Evolutionary conservation across 2,888 invertebrate genomes (phyloP), one percentile per base, ranked within the genome.

Genomic region (Allygus modestus): DNA sequence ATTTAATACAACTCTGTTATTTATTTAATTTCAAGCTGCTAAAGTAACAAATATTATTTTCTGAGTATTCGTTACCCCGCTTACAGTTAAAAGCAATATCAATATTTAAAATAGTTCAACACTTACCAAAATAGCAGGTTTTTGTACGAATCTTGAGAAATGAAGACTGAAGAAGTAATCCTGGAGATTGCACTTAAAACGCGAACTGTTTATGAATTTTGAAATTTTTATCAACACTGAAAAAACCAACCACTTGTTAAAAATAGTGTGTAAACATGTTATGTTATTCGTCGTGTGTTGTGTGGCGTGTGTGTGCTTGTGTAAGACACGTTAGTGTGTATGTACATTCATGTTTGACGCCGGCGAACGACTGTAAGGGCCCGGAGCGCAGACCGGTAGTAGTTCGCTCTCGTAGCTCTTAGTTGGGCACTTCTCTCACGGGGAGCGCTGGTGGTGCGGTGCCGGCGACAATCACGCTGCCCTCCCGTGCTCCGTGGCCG

Each of bases 341-440:
- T 71, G 71, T 71, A 71, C 71, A 71, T 15, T 1, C 71, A 71
- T 71, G 71, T 71, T 71, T 20, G 71, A 41, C 23, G 71, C 41
- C 71, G 71, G 71, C 1, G 20, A 9, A 23, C 71, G 71, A 71
- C 71, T 71, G 71, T 1, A 4, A 41, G 20, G 20, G 11, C 7
- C 2, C 71, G 28, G 12, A 0, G 65, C 5, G 17, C 11, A 15
- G 15, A 28, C 65, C 4, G 65, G 15, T 65, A 65, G 65, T 65
- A 65, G 58, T 58, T 4, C 4, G 65, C 65, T 51, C 37, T 9
- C 37, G 37, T n/a, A n/a, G n/a, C n/a, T n/a, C 23, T 0, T 58
- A 58, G 58, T 51, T 58, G 58, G 23, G 5, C 58, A 9, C 20
- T 58, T 58, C 58, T 5, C 23, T 12, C 58, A 23, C 41, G 31